Conservation (phyloP, 37 sponge, comb jelly and placozoan species). For the Tethya wilhelma region DNA sequence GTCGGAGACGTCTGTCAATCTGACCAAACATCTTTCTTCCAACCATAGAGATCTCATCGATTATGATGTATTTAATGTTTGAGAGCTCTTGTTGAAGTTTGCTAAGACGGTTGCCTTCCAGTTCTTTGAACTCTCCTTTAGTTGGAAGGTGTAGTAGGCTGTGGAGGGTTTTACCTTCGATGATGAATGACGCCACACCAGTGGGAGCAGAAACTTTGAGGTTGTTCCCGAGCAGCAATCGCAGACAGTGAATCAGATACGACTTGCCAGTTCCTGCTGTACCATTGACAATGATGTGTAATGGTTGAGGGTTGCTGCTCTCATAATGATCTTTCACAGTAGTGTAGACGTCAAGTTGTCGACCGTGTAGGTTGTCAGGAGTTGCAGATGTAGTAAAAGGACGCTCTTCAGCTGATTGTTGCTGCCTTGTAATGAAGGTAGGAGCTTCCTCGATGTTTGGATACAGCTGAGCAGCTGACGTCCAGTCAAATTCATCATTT, state of each 20-base stretch:
- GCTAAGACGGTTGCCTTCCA: conserved; percentile 33
- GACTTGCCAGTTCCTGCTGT: too few relatives aligned
- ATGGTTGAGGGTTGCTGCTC: conserved; percentile 32
- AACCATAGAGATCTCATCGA: conserved; percentile 38
- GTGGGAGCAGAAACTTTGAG: conserved; percentile 55
- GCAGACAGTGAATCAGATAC: conserved; percentile 51
- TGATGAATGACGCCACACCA: conserved; percentile 60
- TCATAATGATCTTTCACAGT: conserved; percentile 34
- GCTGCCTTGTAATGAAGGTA: conserved; percentile 4
- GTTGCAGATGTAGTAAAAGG: conserved; percentile 2
- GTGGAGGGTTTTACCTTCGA: conserved; percentile 53
- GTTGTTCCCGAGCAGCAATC: conserved; percentile 22
- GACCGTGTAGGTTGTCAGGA: conserved; percentile 19
- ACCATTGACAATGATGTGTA: conserved; percentile 49
- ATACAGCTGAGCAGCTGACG: conserved; percentile 1
- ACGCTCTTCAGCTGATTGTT: not conserved
- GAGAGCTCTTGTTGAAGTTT: not conserved
- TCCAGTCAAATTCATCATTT: too few relatives aligned
- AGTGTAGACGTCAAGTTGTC: conserved; percentile 27
- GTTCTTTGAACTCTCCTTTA: conserved; percentile 47
- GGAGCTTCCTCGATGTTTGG: conserved; percentile 9
- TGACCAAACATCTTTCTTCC: conserved; percentile 53
- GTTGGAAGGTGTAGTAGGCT: conserved; percentile 30
- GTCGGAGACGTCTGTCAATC: not conserved
- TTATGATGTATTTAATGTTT: not conserved